Evolutionary conservation across 2,888 invertebrate species (phyloP), one percentile per base, ranked within the genome.

Genomic region (Notodonta ziczac): DNA sequence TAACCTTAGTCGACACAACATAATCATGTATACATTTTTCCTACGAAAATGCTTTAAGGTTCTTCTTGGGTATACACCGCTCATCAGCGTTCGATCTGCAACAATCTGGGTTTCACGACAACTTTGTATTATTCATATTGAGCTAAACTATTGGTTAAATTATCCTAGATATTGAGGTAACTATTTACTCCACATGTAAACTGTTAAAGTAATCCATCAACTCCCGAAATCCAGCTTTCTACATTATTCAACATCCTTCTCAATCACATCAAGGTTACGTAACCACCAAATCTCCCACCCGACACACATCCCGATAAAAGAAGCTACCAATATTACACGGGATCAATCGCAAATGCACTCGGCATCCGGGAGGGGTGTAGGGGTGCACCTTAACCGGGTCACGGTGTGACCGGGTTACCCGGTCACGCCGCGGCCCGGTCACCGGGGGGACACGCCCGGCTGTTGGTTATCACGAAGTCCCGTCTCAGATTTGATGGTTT

Each of bases 301-400:
- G 67, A 68, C 65, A 69, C 58, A 72, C 63, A 72, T 74, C 62
- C 63, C 12, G 42, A 64, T 57, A 66, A 72, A 64, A 76, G 69
- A 61, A 70, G 71, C 58, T 67, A 72, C 72, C 72, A 65, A 70
- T 74, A 72, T 72, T 63, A 73, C 70, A 69, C 62, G 66, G 78
- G 88, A 88, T 88, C 87, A 89, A 88, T 89, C 84, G 85, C 66
- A 73, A 71, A 74, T 89, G 88, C 86, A 87, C 78, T 54, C 62
- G 58, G 69, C 60, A 64, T 59, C 58, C 51, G 58, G 57, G 73
- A 69, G 74, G 67, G 73, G 78, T n/a, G 70, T 82, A 84, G 76
- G 70, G 80, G 65, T 69, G 76, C 71, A 73, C 67, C 62, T 73
- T 80, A 85, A 88, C 84, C 88, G 81, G 90, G 90, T 84, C 88